A percentile compares a stretch with the other conserved stretches of the same genome.
Evolutionary conservation across 2,888 invertebrate species (phyloP).

Genomic region (Trichogramma dendrolimi): DNA sequence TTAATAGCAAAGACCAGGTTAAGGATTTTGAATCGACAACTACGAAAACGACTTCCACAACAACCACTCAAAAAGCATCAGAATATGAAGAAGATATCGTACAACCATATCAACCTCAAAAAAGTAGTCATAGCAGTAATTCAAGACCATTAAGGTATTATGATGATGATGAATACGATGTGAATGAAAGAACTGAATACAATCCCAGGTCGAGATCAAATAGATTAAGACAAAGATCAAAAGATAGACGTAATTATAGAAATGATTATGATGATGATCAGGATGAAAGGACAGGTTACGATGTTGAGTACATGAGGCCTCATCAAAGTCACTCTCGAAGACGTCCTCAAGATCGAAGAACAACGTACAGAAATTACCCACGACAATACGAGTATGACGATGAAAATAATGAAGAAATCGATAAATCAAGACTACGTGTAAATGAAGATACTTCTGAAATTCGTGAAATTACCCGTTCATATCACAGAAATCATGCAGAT

Average conservation of each 20-base stretch:
- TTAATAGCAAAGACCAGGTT: not conserved
- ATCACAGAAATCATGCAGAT: slow-evolving; percentile 7
- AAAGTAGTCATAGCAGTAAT: slow-evolving; percentile 16
- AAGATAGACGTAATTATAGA: slow-evolving; percentile 15
- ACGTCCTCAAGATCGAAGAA: slow-evolving; percentile 12
- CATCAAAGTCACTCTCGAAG: slow-evolving; percentile 5
- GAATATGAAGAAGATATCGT: slow-evolving; percentile 16
- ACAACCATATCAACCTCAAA: slow-evolving; percentile 12
- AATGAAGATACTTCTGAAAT: not conserved
- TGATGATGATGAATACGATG: slow-evolving; percentile 25
- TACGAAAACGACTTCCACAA: no score
- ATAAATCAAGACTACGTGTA: slow-evolving; percentile 11
- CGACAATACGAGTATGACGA: slow-evolving; percentile 24
- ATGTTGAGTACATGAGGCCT: slow-evolving; percentile 13
- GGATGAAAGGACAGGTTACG: slow-evolving; percentile 10
- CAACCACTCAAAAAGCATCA: not conserved
- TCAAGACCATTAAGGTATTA: slow-evolving; percentile 18
- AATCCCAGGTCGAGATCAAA: slow-evolving; percentile 14
- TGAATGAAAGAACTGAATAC: slow-evolving; percentile 18
- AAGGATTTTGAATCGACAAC: not conserved
- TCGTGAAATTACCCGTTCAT: no score
- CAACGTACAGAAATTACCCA: slow-evolving; percentile 14
- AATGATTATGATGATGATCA: slow-evolving; percentile 24
- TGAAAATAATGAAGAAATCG: slow-evolving; percentile 15
- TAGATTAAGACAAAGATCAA: slow-evolving; percentile 19